Evolutionary conservation across 2,797 vertebrate genomes (phyloP).

Genomic region (Erethizon dorsatum): DNA sequence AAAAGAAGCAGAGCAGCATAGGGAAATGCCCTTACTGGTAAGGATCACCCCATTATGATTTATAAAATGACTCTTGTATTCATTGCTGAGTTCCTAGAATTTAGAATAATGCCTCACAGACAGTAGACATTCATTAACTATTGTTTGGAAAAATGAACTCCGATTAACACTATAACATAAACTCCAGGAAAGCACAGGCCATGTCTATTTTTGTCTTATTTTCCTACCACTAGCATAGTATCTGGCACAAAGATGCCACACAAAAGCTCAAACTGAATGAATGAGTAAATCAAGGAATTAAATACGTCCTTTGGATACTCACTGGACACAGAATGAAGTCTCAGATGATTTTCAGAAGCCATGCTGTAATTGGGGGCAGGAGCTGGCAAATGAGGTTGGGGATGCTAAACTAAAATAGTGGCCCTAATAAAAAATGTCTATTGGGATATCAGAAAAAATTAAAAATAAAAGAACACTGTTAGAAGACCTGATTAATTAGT

Average conservation of each 20-base stretch:
- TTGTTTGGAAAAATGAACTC: constrained; percentile 3
- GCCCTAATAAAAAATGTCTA: constrained; percentile 1
- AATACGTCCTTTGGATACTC: not conserved
- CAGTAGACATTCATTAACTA: not conserved
- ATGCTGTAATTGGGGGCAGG: not conserved
- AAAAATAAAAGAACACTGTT: constrained; percentile 25
- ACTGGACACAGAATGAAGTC: not conserved
- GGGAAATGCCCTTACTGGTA: not conserved
- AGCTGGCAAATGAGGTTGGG: not conserved
- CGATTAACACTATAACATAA: not conserved
- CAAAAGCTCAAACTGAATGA: not conserved
- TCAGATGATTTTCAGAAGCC: not conserved
- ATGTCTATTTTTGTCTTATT: not conserved
- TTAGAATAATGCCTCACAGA: not conserved
- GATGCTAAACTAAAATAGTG: constrained; percentile 40
- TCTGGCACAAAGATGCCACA: not conserved
- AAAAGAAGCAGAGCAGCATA: not conserved
- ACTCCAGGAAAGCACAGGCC: not conserved
- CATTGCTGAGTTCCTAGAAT: not conserved
- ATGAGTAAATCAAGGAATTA: constrained; percentile 17
- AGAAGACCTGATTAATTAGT: not conserved
- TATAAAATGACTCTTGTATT: not conserved
- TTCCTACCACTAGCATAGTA: not conserved
- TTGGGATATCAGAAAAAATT: not conserved
- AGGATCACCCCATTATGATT: not conserved